Evolutionary conservation across 2,113 vertebrate genomes (phyloP).

Genomic region (Puffinus mauretanicus): DNA sequence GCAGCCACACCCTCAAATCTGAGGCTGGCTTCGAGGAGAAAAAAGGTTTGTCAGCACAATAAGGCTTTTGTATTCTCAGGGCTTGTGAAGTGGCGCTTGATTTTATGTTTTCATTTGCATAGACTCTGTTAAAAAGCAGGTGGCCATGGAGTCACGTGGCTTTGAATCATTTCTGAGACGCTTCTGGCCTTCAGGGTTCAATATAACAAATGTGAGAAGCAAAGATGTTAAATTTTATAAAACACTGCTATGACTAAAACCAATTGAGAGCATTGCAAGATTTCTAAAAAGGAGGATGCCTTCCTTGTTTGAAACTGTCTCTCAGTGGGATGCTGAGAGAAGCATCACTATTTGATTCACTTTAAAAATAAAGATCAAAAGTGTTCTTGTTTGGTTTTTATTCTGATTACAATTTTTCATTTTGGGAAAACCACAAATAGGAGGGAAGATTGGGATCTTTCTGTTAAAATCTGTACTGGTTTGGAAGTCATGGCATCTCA

Average conservation of each 20-base stretch:
- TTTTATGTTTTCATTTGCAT: conserved; percentile 41
- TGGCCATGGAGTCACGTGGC: conserved; percentile 21
- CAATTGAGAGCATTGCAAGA: not conserved
- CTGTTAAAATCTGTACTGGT: not conserved
- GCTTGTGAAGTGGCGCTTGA: conserved; percentile 48
- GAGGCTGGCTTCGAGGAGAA: conserved; percentile 92
- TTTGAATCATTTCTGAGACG: not conserved
- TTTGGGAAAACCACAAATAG: not conserved
- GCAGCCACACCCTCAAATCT: conserved; percentile 97
- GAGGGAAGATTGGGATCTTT: not conserved
- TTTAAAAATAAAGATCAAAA: conserved; percentile 17
- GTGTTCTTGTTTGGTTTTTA: not conserved
- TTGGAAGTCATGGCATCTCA: conserved; percentile 23
- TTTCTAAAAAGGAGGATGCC: not conserved
- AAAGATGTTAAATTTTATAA: conserved; percentile 37
- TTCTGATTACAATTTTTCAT: not conserved
- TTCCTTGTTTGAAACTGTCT: not conserved
- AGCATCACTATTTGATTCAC: not conserved
- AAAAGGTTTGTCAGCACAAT: conserved; percentile 80
- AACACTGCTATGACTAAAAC: conserved; percentile 8
- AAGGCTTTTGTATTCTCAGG: not conserved
- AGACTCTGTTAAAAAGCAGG: conserved; percentile 36
- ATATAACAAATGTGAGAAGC: conserved; percentile 41
- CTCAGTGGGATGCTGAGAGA: not conserved
- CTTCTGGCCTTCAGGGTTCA: conserved; percentile 8